Percentiles rank a stretch among this genome's conserved stretches.
Conservation (phyloP, 2,888 invertebrate species). For the Oscheius sp. region DNA sequence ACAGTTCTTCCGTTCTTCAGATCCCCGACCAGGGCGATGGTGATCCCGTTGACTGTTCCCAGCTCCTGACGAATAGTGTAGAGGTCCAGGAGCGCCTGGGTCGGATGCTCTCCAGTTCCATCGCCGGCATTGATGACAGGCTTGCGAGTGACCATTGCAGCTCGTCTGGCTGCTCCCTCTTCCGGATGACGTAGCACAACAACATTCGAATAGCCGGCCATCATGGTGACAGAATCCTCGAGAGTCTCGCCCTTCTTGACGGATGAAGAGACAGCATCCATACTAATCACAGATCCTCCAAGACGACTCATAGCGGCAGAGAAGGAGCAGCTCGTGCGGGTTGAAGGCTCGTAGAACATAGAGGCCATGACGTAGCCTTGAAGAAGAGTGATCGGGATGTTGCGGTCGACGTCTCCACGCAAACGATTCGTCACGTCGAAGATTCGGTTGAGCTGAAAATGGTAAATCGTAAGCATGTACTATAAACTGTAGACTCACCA, state of each 20-base stretch:
- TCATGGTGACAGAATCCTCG: slow-evolving; percentile 79
- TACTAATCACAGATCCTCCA: slow-evolving; percentile 90
- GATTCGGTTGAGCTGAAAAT: slow-evolving; percentile 84
- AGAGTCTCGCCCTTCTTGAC: slow-evolving; percentile 95
- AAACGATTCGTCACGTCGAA: slow-evolving; percentile 92
- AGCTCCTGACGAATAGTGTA: slow-evolving; percentile 99
- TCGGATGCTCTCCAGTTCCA: slow-evolving; percentile 95
- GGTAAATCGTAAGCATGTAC: neutral
- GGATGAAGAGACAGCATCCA: slow-evolving; percentile 84
- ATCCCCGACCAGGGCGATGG: slow-evolving; percentile 97
- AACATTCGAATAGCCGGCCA: slow-evolving; percentile 81
- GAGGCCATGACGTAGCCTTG: slow-evolving; percentile 94
- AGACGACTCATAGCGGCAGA: slow-evolving; percentile 94
- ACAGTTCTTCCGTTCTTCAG: slow-evolving; percentile 97
- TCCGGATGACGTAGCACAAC: slow-evolving; percentile 93
- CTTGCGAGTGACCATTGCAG: slow-evolving; percentile 53
- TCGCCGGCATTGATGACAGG: slow-evolving; percentile 95
- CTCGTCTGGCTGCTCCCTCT: slow-evolving; percentile 84
- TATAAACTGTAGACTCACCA: slow-evolving; percentile 77
- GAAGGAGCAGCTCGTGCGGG: slow-evolving; percentile 94
- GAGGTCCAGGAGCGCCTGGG: slow-evolving; percentile 94
- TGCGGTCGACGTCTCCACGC: slow-evolving; percentile 85
- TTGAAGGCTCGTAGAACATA: slow-evolving; percentile 97
- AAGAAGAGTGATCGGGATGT: slow-evolving; percentile 85
- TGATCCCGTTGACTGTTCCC: slow-evolving; percentile 95